These are phyloP conservation scores for Sebastes umbrosus DNA, from an alignment of 2,797 vertebrate genomes.

Conservation along the genomic window DNA sequence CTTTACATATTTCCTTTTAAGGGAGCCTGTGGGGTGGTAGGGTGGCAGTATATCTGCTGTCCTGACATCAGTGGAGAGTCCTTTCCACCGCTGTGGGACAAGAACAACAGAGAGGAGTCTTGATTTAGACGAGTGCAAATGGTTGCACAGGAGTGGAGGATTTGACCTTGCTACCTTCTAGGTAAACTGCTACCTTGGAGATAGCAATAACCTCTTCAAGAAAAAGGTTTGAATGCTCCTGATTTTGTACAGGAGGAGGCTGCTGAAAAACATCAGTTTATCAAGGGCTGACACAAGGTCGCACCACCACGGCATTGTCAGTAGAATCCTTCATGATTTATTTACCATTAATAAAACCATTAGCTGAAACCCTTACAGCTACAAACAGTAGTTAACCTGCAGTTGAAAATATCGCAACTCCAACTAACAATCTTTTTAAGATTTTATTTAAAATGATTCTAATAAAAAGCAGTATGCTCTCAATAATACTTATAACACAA, in stretches of 20 bases:
- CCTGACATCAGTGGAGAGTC: not conserved
- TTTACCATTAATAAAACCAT: not conserved
- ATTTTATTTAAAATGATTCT: not conserved
- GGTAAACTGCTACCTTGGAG: not conserved
- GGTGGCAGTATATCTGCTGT: not conserved
- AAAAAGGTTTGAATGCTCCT: not conserved
- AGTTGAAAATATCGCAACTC: not conserved
- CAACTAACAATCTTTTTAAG: not conserved
- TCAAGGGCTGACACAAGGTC: not conserved
- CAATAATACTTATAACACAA: not conserved
- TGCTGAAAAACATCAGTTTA: not conserved
- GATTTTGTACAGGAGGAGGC: not conserved
- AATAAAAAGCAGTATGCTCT: not conserved
- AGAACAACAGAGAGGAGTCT: not conserved
- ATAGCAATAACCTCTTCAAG: not conserved
- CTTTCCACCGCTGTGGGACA: not conserved
- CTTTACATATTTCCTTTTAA: not conserved
- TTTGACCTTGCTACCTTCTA: no score
- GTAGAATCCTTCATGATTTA: not conserved
- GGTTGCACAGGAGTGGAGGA: not conserved
- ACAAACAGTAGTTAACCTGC: not conserved
- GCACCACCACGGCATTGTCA: not conserved
- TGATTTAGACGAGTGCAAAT: not conserved
- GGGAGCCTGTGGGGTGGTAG: not conserved
- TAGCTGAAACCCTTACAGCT: not conserved